Evolutionary conservation across 2,113 vertebrate species (phyloP), one percentile per base, ranked within the genome.

Genomic region (Oenanthe melanoleuca): DNA sequence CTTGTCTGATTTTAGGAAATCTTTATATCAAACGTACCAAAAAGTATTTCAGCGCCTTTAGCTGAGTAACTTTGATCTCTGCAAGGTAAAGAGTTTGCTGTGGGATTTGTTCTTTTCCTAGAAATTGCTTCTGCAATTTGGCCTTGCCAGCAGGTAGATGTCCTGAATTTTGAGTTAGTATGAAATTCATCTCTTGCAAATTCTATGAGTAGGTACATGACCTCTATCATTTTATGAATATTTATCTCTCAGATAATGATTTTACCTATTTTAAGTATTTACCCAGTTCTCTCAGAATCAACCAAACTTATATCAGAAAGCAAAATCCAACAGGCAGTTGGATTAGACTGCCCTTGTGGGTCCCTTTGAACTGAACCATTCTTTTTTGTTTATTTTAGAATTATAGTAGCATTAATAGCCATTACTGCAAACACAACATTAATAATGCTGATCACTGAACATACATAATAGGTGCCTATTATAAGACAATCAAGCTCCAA

Each of bases 311-410:
- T 21, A 82, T 17, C 33, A 33, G 14, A 40, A 19, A 88, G 18
- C 11, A 24, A 57, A 73, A 6, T 38, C 23, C 44, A 91, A 29
- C 7, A 74, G 42, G 28, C 19, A 74, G 17, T 15, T 85, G 60
- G 40, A 66, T 31, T 57, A 71, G 28, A 38, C 55, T 0, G 2
- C 19, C 4, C 0, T 18, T 53, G 24, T 52, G 17, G 6, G 8
- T 56, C 38, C 25, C 13, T 70, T 85, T 1, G 1, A 85, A 44
- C 2, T 7, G 50, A 89, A 61, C 19, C 63, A 50, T 56, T 65
- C 7, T 53, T 9, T n/a, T 47, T 4, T 34, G 14, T 56, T 90
- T 88, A 52, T 80, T 88, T 74, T 25, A 70, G 45, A 92, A 25
- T 59, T 38, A 29, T 7, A 52, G 8, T 4, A 82, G 6, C 37